Conservation (phyloP, 1,140 invertebrate species). For the Antheraea mylitta region DNA sequence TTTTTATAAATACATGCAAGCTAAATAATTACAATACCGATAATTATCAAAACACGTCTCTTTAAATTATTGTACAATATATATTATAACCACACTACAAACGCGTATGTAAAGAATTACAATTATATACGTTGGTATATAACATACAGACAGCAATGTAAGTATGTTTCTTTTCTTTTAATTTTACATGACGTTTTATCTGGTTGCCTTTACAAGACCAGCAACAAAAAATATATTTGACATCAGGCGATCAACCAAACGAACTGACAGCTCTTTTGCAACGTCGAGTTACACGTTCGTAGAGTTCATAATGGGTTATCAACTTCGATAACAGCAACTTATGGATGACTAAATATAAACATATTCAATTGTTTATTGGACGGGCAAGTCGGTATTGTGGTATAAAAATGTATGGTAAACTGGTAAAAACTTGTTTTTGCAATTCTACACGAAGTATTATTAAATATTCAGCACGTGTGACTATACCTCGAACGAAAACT, state of each 20-base stretch:
- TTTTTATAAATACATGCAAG: no score
- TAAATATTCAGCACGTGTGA: conserved; percentile 24
- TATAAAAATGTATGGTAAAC: conserved; percentile 46
- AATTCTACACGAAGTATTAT: conserved; percentile 34
- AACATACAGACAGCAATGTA: no score
- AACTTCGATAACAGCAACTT: conserved; percentile 46
- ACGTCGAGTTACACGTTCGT: conserved; percentile 39
- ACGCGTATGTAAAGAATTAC: no score
- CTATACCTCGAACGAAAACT: conserved; percentile 20
- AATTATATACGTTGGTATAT: no score
- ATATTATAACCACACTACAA: no score
- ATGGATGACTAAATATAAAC: conserved; percentile 32
- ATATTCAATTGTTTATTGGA: conserved; percentile 27
- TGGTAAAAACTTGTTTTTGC: conserved; percentile 38
- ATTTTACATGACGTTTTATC: no score
- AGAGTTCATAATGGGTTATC: conserved; percentile 74
- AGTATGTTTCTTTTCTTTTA: no score
- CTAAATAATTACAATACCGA: no score
- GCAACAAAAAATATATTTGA: neutral
- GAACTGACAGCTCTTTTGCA: conserved; percentile 12
- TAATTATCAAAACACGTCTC: no score
- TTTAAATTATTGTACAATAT: no score
- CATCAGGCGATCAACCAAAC: neutral
- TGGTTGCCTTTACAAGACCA: no score
- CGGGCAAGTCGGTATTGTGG: conserved; percentile 17